phyloP scores from a whole-genome alignment of 2,797 vertebrate species.

The Margarornis squamiger region DNA sequence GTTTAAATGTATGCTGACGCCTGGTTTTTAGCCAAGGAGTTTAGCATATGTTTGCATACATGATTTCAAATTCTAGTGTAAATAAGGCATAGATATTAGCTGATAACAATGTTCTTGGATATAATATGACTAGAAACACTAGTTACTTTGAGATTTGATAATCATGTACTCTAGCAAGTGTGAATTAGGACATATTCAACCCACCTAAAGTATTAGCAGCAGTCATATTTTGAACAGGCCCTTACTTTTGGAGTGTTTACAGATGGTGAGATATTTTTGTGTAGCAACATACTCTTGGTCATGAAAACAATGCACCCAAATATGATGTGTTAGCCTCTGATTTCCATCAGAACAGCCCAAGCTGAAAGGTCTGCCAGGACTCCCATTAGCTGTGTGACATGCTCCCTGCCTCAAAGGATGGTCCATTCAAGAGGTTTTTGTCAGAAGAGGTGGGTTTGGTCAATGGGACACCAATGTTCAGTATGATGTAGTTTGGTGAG shows the following conservation, averaged over 20 bases:
- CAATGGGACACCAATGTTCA: neutral
- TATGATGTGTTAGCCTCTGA: neutral
- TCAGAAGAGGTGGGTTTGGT: neutral
- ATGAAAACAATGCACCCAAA: neutral
- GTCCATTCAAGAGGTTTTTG: neutral
- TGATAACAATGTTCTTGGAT: neutral
- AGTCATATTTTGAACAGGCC: neutral
- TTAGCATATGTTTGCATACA: neutral
- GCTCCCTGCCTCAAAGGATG: neutral
- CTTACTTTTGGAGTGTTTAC: neutral
- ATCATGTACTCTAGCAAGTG: neutral
- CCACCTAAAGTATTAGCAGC: neutral
- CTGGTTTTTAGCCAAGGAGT: neutral
- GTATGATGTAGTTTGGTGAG: neutral
- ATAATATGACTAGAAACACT: neutral
- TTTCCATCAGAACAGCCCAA: neutral
- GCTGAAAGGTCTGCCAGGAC: neutral
- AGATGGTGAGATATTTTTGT: neutral
- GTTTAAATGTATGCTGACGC: neutral
- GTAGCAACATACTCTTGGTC: neutral
- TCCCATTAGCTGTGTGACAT: neutral
- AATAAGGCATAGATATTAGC: slow-evolving; percentile 22
- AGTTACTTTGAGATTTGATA: neutral
- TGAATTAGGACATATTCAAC: neutral
- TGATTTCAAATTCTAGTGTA: neutral